Percentiles rank a stretch among this genome's conserved stretches.
Evolutionary conservation across 2,888 invertebrate genomes (phyloP).

Genomic region (Andrena minutula): DNA sequence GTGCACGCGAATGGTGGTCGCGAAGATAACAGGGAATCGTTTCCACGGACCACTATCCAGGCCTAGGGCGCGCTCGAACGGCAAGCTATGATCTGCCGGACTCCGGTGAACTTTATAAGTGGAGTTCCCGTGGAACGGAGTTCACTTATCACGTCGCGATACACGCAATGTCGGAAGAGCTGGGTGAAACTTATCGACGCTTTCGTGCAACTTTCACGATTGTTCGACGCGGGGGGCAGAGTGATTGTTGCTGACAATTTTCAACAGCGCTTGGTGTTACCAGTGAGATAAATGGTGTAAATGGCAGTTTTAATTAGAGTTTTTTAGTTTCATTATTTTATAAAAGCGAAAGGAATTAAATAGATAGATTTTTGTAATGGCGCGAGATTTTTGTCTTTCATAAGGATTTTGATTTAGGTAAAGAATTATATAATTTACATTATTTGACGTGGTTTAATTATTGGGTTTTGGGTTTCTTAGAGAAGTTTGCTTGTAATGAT

Average conservation of each 20-base stretch:
- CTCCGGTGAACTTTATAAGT: slow-evolving; percentile 31
- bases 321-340: neutral
- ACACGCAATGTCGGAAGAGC: neutral
- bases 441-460: no score
- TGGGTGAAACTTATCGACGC: neutral
- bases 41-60: slow-evolving; percentile 42
- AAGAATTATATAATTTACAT: no score
- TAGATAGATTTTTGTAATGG: neutral
- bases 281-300: neutral
- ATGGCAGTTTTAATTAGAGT: neutral
- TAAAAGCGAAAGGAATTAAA: neutral
- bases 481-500: no score
- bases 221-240: slow-evolving; percentile 8
- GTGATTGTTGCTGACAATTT: neutral
- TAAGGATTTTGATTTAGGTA: no score
- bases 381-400: no score
- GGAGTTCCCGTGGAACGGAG: slow-evolving; percentile 12
- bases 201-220: slow-evolving; percentile 11
- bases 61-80: slow-evolving; percentile 27
- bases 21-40: slow-evolving; percentile 39
- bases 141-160: slow-evolving; percentile 27
- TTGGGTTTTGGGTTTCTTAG: no score
- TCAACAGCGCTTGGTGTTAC: neutral
- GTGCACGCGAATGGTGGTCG: slow-evolving; percentile 18
- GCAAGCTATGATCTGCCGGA: slow-evolving; percentile 25